phyloP scores from a whole-genome alignment of 2,797 vertebrate species.

The Myoxocephalus aenaeus region DNA sequence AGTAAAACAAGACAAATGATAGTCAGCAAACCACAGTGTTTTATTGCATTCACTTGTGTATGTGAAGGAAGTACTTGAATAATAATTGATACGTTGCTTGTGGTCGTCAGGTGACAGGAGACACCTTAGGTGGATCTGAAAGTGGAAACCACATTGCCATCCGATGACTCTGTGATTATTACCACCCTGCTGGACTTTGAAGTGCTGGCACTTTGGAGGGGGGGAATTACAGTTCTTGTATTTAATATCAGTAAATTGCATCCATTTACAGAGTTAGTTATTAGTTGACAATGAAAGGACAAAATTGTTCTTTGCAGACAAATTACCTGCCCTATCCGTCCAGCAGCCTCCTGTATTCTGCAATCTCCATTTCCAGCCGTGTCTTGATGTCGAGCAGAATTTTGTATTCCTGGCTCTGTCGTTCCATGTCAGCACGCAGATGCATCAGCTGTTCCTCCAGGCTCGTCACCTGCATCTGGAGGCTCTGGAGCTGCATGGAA shows the following conservation, averaged over 20 bases:
- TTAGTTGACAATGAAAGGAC: background rate
- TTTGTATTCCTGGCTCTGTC: slow-evolving; percentile 88
- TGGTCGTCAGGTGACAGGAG: background rate
- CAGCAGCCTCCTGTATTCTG: slow-evolving; percentile 91
- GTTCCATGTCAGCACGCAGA: slow-evolving; percentile 85
- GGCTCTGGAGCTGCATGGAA: slow-evolving; percentile 59
- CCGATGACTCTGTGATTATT: slow-evolving; percentile 81
- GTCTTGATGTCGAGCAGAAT: slow-evolving; percentile 91
- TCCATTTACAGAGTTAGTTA: background rate
- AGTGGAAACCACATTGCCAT: slow-evolving; percentile 84
- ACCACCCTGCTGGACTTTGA: slow-evolving; percentile 62
- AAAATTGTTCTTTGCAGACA: background rate
- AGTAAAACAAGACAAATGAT: slow-evolving; percentile 27
- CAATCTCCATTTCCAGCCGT: slow-evolving; percentile 92
- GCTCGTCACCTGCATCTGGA: slow-evolving; percentile 83
- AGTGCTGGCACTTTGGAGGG: background rate
- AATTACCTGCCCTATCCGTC: slow-evolving; percentile 84
- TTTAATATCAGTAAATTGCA: slow-evolving; percentile 11
- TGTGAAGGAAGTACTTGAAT: slow-evolving; percentile 18
- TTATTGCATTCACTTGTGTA: slow-evolving; percentile 68
- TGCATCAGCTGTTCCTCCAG: slow-evolving; percentile 87
- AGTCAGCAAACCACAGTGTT: slow-evolving; percentile 52
- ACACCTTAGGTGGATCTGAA: slow-evolving; percentile 15
- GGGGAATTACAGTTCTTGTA: background rate
- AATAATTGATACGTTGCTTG: slow-evolving; percentile 5